Percentiles rank a stretch among this genome's conserved stretches.
These are phyloP conservation scores for Porites rus DNA, from an alignment of 92 coral and sea anemone species.

Conservation along the genomic window DNA sequence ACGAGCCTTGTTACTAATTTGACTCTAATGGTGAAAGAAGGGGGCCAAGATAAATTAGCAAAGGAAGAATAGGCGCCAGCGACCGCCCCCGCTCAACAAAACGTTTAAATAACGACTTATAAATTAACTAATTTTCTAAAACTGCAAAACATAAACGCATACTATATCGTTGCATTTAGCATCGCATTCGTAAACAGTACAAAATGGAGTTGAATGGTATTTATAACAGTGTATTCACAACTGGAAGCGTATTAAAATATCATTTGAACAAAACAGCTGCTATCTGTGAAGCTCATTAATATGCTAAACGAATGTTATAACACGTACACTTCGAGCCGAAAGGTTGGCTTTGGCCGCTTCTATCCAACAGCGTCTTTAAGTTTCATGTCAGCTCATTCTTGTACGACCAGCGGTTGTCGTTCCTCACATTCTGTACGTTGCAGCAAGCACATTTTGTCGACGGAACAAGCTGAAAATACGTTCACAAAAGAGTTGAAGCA, in stretches of 20 bases:
- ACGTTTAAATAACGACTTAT: neutral
- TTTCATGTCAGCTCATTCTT: neutral
- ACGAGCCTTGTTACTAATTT: too few relatives aligned
- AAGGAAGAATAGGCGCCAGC: too few relatives aligned
- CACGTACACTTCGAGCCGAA: neutral
- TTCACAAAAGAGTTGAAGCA: constrained; percentile 4
- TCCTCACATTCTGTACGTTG: neutral
- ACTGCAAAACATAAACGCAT: neutral
- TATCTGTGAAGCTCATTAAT: neutral
- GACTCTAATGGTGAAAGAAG: too few relatives aligned
- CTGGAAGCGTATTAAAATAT: neutral
- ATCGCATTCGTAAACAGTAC: neutral
- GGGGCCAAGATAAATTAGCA: too few relatives aligned
- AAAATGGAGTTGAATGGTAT: neutral
- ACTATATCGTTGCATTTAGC: neutral
- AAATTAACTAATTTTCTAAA: neutral
- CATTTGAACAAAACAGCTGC: neutral
- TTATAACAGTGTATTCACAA: neutral
- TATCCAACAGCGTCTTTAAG: neutral
- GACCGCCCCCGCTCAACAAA: neutral
- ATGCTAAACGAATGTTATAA: constrained; percentile 2
- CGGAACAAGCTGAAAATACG: constrained; percentile 5
- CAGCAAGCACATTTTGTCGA: neutral
- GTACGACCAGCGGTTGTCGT: neutral
- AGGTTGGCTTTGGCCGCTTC: neutral